Conservation (phyloP, 2,113 vertebrate species). For the Poeciliopsis occidentalis region DNA sequence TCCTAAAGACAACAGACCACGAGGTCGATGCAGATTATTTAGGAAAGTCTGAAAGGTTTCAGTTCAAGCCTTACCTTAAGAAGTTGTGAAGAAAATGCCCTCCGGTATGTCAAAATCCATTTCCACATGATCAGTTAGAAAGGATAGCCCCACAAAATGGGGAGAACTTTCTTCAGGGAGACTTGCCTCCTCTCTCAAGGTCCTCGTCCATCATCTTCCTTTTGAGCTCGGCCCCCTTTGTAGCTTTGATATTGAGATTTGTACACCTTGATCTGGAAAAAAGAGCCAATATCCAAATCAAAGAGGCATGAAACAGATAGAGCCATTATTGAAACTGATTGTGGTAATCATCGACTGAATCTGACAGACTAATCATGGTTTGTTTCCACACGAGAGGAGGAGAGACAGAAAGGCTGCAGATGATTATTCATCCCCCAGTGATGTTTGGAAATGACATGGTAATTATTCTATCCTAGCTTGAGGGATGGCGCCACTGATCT, state of each 20-base stretch:
- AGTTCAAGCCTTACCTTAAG: too few relatives aligned
- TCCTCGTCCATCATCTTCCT: not conserved
- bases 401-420: slow-evolving; percentile 17
- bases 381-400: slow-evolving; percentile 41
- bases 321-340: slow-evolving; percentile 58
- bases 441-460: slow-evolving; percentile 55
- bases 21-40: too few relatives aligned
- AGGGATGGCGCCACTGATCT: slow-evolving; percentile 39
- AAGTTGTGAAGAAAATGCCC: too few relatives aligned
- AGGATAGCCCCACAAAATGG: not conserved
- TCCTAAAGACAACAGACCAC: too few relatives aligned
- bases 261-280: not conserved
- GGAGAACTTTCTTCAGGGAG: not conserved
- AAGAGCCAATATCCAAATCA: slow-evolving; percentile 35
- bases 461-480: slow-evolving; percentile 50
- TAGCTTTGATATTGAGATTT: not conserved
- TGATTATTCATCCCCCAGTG: slow-evolving; percentile 46
- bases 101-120: too few relatives aligned
- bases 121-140: too few relatives aligned
- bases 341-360: slow-evolving; percentile 47
- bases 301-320: slow-evolving; percentile 49
- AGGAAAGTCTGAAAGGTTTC: too few relatives aligned
- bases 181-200: not conserved
- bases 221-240: too few relatives aligned
- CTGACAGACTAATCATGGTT: slow-evolving; percentile 58